Evolutionary conservation across 2,888 invertebrate genomes (phyloP).

Genomic region (Pterostichus madidus): DNA sequence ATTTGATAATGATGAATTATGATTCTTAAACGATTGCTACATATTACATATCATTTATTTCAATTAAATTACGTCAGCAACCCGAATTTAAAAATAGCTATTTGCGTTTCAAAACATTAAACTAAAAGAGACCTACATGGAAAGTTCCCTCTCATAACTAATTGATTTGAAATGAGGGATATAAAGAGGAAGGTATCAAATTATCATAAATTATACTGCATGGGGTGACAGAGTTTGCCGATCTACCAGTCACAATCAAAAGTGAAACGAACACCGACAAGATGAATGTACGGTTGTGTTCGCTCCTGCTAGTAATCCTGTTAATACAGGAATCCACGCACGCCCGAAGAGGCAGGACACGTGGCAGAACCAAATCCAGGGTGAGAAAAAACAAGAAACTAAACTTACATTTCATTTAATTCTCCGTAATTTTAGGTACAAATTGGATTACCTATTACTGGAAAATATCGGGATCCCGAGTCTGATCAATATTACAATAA

Average conservation of each 20-base stretch:
- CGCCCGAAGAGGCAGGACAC: slow-evolving; percentile 84
- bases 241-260: background rate
- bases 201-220: slow-evolving; percentile 66
- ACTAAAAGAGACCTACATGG: background rate
- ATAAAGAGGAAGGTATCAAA: slow-evolving; percentile 66
- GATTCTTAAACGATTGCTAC: too few relatives aligned
- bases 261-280: slow-evolving; percentile 15
- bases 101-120: slow-evolving; percentile 44
- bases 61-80: background rate
- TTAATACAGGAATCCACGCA: slow-evolving; percentile 70
- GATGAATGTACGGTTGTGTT: slow-evolving; percentile 17
- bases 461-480: slow-evolving; percentile 93
- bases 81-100: slow-evolving; percentile 35
- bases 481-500: slow-evolving; percentile 95
- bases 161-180: slow-evolving; percentile 55
- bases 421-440: slow-evolving; percentile 81
- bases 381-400: slow-evolving; percentile 74
- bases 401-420: slow-evolving; percentile 17
- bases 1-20: too few relatives aligned
- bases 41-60: too few relatives aligned
- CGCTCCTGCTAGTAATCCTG: slow-evolving; percentile 62
- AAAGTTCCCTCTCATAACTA: slow-evolving; percentile 45
- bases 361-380: slow-evolving; percentile 88
- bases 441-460: slow-evolving; percentile 92
- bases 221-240: slow-evolving; percentile 41